Evolutionary conservation across 2,113 vertebrate species (phyloP).

Genomic region (Glaucidium brasilianum): DNA sequence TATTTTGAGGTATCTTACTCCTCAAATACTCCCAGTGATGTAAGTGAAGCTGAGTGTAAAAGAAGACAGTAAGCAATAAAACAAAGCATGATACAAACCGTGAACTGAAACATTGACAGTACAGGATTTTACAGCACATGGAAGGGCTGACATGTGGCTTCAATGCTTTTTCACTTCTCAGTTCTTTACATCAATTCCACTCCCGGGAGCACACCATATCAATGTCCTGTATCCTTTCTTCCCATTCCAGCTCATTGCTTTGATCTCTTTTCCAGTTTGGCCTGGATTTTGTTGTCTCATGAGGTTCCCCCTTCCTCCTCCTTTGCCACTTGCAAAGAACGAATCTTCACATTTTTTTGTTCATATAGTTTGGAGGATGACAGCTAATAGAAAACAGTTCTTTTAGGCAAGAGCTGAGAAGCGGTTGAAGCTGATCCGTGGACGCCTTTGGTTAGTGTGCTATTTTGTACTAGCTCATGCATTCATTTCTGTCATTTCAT

Average conservation of each 20-base stretch:
- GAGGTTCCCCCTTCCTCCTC: neutral
- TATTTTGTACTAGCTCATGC: neutral
- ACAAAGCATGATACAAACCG: neutral
- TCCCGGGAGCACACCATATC: accelerated
- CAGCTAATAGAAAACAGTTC: neutral
- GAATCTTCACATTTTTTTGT: neutral
- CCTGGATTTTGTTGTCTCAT: neutral
- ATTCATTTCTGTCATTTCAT: slow-evolving; percentile 5
- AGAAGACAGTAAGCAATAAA: neutral
- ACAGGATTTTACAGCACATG: neutral
- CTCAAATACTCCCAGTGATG: neutral
- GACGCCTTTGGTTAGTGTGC: neutral
- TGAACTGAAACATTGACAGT: neutral
- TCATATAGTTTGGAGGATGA: neutral
- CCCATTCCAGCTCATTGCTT: neutral
- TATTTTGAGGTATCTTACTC: neutral
- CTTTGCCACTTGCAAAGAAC: neutral
- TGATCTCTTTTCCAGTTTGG: slow-evolving; percentile 19
- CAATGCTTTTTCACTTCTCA: neutral
- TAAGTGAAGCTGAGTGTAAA: neutral
- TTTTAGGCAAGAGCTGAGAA: neutral
- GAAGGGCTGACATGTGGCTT: neutral
- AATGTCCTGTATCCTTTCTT: neutral
- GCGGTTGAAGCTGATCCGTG: neutral
- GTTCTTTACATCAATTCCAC: neutral